Evolutionary conservation across 2,797 vertebrate genomes (phyloP).

Genomic region (Ibycter americanus): DNA sequence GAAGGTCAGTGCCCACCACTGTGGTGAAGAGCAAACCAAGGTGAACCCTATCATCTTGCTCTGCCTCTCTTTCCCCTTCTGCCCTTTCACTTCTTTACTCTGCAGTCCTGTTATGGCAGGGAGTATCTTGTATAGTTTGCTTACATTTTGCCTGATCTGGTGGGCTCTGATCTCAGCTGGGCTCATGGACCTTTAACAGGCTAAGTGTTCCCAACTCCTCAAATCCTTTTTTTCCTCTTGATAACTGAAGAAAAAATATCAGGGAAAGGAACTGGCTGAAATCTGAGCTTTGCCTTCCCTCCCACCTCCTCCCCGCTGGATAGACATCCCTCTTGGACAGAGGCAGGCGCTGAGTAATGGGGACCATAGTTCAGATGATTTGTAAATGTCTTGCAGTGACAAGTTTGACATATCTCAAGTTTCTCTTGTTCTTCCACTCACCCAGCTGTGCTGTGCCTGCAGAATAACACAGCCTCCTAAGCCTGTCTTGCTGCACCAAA

Average conservation of each 20-base stretch:
- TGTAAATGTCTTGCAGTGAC: conserved; percentile 11
- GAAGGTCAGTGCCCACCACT: neutral
- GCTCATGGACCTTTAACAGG: neutral
- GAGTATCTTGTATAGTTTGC: neutral
- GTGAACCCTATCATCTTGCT: neutral
- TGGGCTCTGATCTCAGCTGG: neutral
- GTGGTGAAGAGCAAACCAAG: neutral
- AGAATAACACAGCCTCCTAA: neutral
- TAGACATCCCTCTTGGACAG: neutral
- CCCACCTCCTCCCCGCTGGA: neutral
- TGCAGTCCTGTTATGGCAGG: neutral
- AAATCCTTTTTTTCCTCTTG: neutral
- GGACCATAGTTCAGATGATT: conserved; percentile 42
- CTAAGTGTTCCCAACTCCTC: neutral
- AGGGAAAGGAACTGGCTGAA: neutral
- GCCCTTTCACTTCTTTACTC: neutral
- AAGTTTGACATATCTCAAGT: conserved; percentile 18
- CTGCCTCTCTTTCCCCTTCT: neutral
- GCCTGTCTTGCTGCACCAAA: neutral
- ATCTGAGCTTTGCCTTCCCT: neutral
- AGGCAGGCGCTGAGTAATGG: conserved; percentile 38
- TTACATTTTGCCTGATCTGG: neutral
- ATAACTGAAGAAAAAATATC: neutral
- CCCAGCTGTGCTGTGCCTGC: neutral
- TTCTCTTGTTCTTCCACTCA: neutral